These are phyloP conservation scores for Malacoctenus gilli DNA, from an alignment of 2,797 vertebrate species.

Conservation along the genomic window DNA sequence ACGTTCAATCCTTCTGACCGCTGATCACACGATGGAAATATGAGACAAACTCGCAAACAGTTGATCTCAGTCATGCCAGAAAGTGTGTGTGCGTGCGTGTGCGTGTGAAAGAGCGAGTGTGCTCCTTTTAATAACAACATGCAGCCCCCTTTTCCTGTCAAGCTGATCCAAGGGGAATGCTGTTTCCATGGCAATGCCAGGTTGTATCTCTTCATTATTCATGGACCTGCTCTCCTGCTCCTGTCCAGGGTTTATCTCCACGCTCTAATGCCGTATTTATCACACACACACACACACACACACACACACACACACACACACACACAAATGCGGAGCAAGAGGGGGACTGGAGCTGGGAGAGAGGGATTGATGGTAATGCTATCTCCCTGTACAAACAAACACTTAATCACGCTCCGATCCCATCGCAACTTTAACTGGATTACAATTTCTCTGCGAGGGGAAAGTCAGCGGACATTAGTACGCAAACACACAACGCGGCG, in stretches of 20 bases:
- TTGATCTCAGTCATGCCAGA: slow-evolving; percentile 29
- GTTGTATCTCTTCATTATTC: slow-evolving; percentile 79
- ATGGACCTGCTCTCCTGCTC: slow-evolving; percentile 61
- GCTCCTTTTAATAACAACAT: slow-evolving; percentile 63
- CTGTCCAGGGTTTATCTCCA: slow-evolving; percentile 74
- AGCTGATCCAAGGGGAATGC: slow-evolving; percentile 57
- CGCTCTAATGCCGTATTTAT: slow-evolving; percentile 68
- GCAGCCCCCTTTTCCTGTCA: slow-evolving; percentile 48
- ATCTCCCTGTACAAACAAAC: slow-evolving; percentile 70
- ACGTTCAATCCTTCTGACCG: slow-evolving; percentile 30
- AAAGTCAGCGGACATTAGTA: slow-evolving; percentile 54
- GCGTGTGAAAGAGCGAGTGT: background rate
- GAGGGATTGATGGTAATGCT: slow-evolving; percentile 62
- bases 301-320: slow-evolving; percentile 26
- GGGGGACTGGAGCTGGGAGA: slow-evolving; percentile 43
- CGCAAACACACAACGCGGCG: slow-evolving; percentile 21
- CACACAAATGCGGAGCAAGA: slow-evolving; percentile 16
- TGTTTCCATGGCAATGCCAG: slow-evolving; percentile 78
- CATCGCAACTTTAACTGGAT: slow-evolving; percentile 66
- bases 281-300: slow-evolving; percentile 38
- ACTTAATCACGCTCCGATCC: slow-evolving; percentile 72
- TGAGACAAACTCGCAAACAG: slow-evolving; percentile 39
- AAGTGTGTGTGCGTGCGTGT: background rate
- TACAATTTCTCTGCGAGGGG: slow-evolving; percentile 55
- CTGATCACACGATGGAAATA: slow-evolving; percentile 47